Evolutionary conservation across 2,113 vertebrate genomes (phyloP).

Genomic region (Felis catus): F.catus_Fca126_mat1.0 CM031421.1:61244501-61245000

Average conservation of each 20-base stretch:
- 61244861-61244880: neutral
- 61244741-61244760: neutral
- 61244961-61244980: neutral
- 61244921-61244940: neutral
- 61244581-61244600: slow-evolving; percentile 53
- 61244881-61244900: neutral
- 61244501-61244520: slow-evolving; percentile 3
- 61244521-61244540: slow-evolving; percentile 52
- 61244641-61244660: slow-evolving; percentile 57
- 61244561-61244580: slow-evolving; percentile 47
- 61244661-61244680: slow-evolving; percentile 55
- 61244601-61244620: slow-evolving; percentile 48
- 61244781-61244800: neutral
- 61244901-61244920: neutral
- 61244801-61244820: neutral
- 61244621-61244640: neutral
- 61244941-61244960: neutral
- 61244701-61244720: slow-evolving; percentile 32
- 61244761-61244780: neutral
- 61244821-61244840: neutral
- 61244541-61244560: slow-evolving; percentile 47
- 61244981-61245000: neutral
- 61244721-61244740: neutral
- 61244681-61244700: slow-evolving; percentile 57
- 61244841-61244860: neutral